phyloP scores from a whole-genome alignment of 2,888 invertebrate species.

The Parelbella ahira region DNA sequence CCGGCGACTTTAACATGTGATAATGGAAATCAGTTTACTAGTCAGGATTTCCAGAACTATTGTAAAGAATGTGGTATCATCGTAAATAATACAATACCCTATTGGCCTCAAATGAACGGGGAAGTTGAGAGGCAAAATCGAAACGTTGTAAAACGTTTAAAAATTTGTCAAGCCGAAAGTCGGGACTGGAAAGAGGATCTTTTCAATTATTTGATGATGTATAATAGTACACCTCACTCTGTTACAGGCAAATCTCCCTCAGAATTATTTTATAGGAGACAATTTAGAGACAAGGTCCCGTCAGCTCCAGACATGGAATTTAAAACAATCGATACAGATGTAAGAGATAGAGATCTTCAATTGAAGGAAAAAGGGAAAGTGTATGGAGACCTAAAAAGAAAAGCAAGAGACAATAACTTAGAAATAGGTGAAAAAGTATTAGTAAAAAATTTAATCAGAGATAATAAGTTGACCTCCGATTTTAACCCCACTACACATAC shows the following conservation, averaged over 20 bases:
- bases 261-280: constrained; percentile 33
- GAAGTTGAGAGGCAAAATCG: constrained; percentile 28
- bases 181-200: constrained; percentile 25
- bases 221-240: constrained; percentile 39
- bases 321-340: constrained; percentile 1
- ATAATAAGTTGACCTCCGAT: not conserved
- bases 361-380: constrained; percentile 12
- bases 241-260: constrained; percentile 35
- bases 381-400: constrained; percentile 7
- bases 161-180: constrained; percentile 16
- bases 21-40: constrained; percentile 28
- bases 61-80: constrained; percentile 1
- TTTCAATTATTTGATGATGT: constrained; percentile 31
- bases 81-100: constrained; percentile 28
- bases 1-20: constrained; percentile 27
- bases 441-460: not conserved
- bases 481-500: not conserved
- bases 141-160: constrained; percentile 24
- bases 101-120: constrained; percentile 28
- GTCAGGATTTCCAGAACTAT: constrained; percentile 14
- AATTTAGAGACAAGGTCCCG: constrained; percentile 32
- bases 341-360: constrained; percentile 6
- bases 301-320: not conserved
- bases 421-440: not conserved
- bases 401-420: not conserved